Conservation (phyloP, 2,888 invertebrate genomes). For the Rhyacophila evoluta region DNA sequence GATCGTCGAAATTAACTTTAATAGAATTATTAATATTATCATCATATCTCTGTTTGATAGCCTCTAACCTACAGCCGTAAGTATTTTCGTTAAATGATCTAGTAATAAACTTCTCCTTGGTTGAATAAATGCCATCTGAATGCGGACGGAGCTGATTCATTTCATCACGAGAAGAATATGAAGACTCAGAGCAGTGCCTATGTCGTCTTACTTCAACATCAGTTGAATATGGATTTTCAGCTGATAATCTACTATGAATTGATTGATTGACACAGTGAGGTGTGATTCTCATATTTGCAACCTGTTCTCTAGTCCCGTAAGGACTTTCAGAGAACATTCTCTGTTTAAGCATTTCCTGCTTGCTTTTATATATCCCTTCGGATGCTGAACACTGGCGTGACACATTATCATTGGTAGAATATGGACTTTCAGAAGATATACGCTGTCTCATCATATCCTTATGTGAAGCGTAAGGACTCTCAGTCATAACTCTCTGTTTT, state of each 20-base stretch:
- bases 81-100: conserved; percentile 23
- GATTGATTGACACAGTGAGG: not conserved
- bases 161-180: conserved; percentile 38
- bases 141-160: conserved; percentile 4
- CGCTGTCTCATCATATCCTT: conserved; percentile 60
- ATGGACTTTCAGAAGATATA: conserved; percentile 37
- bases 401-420: conserved; percentile 46
- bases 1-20: conserved; percentile 26
- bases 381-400: conserved; percentile 52
- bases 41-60: conserved; percentile 22
- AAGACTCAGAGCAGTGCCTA: conserved; percentile 35
- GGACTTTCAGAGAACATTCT: conserved; percentile 65
- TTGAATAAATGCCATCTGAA: conserved; percentile 30
- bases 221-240: conserved; percentile 34
- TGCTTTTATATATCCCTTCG: conserved; percentile 64
- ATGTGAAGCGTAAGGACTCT: conserved; percentile 67
- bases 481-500: conserved; percentile 63
- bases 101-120: not conserved
- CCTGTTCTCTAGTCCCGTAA: conserved; percentile 68
- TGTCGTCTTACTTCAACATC: conserved; percentile 25
- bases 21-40: conserved; percentile 27
- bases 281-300: conserved; percentile 63
- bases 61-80: conserved; percentile 13
- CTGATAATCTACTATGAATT: conserved; percentile 23
- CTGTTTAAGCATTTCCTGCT: conserved; percentile 65